These are phyloP conservation scores for Tauraco hartlaubi DNA, from an alignment of 2,797 vertebrate species.

Conservation along the genomic window DNA sequence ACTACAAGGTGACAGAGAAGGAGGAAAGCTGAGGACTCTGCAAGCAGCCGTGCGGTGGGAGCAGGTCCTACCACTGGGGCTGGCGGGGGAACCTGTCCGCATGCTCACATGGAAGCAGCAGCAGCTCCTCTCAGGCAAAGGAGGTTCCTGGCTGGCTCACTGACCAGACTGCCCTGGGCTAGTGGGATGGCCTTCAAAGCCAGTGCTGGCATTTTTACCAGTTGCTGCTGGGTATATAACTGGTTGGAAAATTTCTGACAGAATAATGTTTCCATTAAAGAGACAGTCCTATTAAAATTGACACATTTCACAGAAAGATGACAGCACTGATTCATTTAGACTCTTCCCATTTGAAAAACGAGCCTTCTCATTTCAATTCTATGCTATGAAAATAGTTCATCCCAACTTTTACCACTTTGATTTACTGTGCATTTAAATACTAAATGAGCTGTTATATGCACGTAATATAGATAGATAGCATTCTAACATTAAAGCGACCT, in stretches of 20 bases:
- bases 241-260: conserved; percentile 57
- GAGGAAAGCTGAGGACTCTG: not conserved
- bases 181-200: not conserved
- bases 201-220: conserved; percentile 24
- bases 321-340: conserved; percentile 22
- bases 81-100: not conserved
- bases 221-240: conserved; percentile 32
- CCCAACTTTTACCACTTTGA: not conserved
- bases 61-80: not conserved
- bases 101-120: not conserved
- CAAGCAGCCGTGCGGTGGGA: rapidly evolving
- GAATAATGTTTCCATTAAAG: conserved; percentile 23
- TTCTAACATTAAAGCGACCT: not conserved
- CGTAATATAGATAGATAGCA: not conserved
- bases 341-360: conserved; percentile 19
- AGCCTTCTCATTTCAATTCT: not conserved
- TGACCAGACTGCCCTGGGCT: not conserved
- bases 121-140: not conserved
- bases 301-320: conserved; percentile 37
- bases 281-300: conserved; percentile 55
- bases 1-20: not conserved
- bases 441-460: not conserved
- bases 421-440: not conserved
- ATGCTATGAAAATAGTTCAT: not conserved
- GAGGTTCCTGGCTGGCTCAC: not conserved